A percentile compares a stretch with the other conserved stretches of the same genome.
Conservation (phyloP, 2,888 invertebrate genomes). For the Cephus pulcher region DNA sequence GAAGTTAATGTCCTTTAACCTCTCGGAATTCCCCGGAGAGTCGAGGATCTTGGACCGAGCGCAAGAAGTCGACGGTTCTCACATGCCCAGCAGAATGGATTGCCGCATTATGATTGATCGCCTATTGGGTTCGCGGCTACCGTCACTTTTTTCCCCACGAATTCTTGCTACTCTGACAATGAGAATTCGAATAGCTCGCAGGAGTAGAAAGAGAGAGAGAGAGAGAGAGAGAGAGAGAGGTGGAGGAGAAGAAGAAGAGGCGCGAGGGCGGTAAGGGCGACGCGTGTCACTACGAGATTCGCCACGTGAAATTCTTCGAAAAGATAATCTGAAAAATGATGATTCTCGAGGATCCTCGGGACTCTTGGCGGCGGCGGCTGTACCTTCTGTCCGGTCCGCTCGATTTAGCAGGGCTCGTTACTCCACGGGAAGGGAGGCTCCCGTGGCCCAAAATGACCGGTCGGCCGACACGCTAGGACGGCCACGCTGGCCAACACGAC, state of each 20-base stretch:
- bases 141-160: conserved; percentile 11
- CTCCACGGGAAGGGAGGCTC: conserved; percentile 34
- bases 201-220: conserved; percentile 20
- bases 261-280: background rate
- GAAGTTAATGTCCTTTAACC: conserved; percentile 65
- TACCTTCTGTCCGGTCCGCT: conserved; percentile 53
- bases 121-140: conserved; percentile 48
- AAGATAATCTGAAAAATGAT: conserved; percentile 42
- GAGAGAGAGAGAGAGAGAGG: conserved; percentile 24
- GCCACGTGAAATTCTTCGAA: conserved; percentile 28
- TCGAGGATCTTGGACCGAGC: conserved; percentile 39
- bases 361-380: conserved; percentile 41
- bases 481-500: no score
- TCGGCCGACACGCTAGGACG: no score
- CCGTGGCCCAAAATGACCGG: background rate
- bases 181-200: conserved; percentile 21
- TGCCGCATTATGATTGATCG: conserved; percentile 62
- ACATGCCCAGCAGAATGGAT: conserved; percentile 62
- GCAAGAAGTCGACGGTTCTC: conserved; percentile 61
- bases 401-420: conserved; percentile 49
- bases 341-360: conserved; percentile 16
- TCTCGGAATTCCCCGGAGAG: conserved; percentile 53
- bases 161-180: conserved; percentile 15
- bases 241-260: conserved; percentile 16
- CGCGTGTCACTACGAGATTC: no score